Conservation (phyloP, 1,140 invertebrate species). For the Cylas formicarius region DNA sequence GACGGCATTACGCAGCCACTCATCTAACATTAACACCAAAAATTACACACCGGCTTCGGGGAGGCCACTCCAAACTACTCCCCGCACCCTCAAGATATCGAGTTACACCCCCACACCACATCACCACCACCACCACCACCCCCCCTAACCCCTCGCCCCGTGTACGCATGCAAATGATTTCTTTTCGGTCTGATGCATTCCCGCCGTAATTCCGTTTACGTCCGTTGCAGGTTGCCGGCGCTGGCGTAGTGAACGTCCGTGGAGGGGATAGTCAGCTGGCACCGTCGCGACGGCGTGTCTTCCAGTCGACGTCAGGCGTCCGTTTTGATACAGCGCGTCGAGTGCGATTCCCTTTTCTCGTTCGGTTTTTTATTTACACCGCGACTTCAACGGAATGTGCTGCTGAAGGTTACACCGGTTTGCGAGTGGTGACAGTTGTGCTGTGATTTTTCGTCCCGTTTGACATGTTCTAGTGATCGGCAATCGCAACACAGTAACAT, state of each 20-base stretch:
- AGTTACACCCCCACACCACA: not conserved
- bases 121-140: not conserved
- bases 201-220: slow-evolving; percentile 27
- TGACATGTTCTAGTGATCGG: slow-evolving; percentile 32
- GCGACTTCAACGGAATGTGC: not conserved
- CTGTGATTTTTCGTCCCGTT: slow-evolving; percentile 10
- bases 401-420: not conserved
- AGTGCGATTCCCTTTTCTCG: not conserved
- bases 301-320: slow-evolving; percentile 40
- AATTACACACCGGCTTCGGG: too few species aligned
- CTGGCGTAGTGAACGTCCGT: slow-evolving; percentile 27
- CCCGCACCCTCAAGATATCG: not conserved
- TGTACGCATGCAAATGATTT: slow-evolving; percentile 21
- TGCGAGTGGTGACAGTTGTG: slow-evolving; percentile 7
- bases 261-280: slow-evolving; percentile 40
- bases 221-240: slow-evolving; percentile 43
- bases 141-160: slow-evolving; percentile 13
- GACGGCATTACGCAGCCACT: too few species aligned
- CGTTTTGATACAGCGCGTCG: slow-evolving; percentile 11
- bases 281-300: slow-evolving; percentile 39
- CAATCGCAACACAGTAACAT: slow-evolving; percentile 12
- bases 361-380: too few species aligned
- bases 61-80: not conserved
- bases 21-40: too few species aligned
- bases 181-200: slow-evolving; percentile 20